These are phyloP conservation scores for Theropithecus gelada DNA, from an alignment of 2,113 vertebrate species.

Conservation along the genomic window DNA sequence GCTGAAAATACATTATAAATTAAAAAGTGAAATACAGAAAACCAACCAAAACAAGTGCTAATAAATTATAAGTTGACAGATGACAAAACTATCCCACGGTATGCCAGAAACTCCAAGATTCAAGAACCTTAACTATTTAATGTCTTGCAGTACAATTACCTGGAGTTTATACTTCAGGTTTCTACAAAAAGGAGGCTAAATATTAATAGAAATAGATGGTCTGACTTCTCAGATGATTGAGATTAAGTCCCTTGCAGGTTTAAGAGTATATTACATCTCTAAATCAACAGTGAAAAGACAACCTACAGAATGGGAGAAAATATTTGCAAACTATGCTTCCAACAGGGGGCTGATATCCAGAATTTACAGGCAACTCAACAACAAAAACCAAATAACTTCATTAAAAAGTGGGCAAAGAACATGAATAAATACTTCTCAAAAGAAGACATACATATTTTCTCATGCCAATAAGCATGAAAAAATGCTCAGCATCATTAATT, in stretches of 20 bases:
- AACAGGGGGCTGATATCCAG: too few relatives aligned
- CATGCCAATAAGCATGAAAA: too few relatives aligned
- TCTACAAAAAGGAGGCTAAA: not conserved
- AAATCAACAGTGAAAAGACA: not conserved
- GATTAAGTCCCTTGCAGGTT: not conserved
- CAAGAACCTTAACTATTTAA: not conserved
- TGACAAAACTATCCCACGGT: not conserved
- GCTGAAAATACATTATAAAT: not conserved
- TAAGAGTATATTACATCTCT: not conserved
- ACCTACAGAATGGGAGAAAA: too few relatives aligned
- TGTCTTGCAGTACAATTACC: not conserved
- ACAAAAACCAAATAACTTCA: too few relatives aligned
- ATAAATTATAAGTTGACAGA: not conserved
- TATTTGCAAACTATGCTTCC: too few relatives aligned
- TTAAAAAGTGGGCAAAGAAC: too few relatives aligned
- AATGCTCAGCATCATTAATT: too few relatives aligned
- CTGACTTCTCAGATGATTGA: not conserved
- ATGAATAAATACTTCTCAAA: too few relatives aligned
- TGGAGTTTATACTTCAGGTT: not conserved
- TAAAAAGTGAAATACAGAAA: constrained; percentile 23
- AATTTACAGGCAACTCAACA: too few relatives aligned
- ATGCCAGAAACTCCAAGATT: not conserved
- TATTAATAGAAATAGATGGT: too few relatives aligned
- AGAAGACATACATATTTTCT: too few relatives aligned
- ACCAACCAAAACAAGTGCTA: not conserved